Evolutionary conservation across 2,888 invertebrate species (phyloP).

Genomic region (Dynastes hyllus): DNA sequence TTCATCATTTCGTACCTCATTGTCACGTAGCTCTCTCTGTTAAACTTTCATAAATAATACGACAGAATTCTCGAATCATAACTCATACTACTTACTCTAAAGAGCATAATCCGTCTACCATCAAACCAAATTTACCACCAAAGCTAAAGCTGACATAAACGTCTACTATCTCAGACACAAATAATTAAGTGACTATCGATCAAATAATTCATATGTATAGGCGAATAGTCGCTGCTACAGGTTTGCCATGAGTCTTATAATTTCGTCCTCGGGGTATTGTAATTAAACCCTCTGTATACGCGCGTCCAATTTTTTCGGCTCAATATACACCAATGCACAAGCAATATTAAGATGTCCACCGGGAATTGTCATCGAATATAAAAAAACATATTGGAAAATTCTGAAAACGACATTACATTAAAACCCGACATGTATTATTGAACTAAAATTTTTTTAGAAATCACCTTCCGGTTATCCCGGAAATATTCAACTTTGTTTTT

Average conservation of each 20-base stretch:
- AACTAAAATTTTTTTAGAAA: too few relatives aligned
- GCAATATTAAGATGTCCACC: not conserved
- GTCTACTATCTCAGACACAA: conserved; percentile 7
- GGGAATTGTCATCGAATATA: too few relatives aligned
- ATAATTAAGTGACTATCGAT: conserved; percentile 28
- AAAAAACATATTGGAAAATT: too few relatives aligned
- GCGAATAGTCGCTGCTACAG: not conserved
- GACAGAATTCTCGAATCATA: too few relatives aligned
- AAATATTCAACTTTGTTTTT: too few relatives aligned
- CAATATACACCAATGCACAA: not conserved
- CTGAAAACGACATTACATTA: too few relatives aligned
- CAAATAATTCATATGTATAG: conserved; percentile 22
- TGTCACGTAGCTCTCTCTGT: too few relatives aligned
- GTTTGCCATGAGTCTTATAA: conserved; percentile 7
- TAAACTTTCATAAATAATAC: too few relatives aligned
- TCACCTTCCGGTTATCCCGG: too few relatives aligned
- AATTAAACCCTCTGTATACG: not conserved
- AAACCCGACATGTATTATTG: too few relatives aligned
- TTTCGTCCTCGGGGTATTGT: conserved; percentile 3
- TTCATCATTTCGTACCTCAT: too few relatives aligned
- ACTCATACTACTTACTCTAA: not conserved
- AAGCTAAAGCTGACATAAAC: conserved; percentile 9
- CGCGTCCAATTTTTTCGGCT: not conserved
- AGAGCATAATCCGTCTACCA: not conserved
- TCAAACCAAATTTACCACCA: conserved; percentile 3